phyloP scores from a whole-genome alignment of 2,113 vertebrate genomes.

The Nesogale talazaci region DNA sequence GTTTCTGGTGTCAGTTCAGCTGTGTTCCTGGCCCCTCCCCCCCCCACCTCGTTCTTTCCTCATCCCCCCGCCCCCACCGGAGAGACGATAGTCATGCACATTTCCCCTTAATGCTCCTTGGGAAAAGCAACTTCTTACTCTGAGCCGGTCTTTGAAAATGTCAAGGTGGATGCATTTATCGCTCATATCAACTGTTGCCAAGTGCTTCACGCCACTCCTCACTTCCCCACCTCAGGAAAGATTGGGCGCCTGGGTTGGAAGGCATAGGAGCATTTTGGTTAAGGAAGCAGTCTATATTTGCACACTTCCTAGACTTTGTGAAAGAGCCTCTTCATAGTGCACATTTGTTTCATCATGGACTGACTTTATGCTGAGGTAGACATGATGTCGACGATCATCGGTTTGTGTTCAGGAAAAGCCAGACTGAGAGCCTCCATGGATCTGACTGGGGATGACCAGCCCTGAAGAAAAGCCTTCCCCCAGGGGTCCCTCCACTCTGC shows the following conservation, averaged over 20 bases:
- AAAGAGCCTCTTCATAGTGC: not conserved
- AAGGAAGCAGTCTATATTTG: not conserved
- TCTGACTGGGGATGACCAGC: not conserved
- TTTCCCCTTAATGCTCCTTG: slow-evolving; percentile 76
- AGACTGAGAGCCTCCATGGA: not conserved
- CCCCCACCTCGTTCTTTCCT: slow-evolving; percentile 66
- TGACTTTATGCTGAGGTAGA: not conserved
- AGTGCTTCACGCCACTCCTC: slow-evolving; percentile 58
- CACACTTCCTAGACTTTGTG: not conserved
- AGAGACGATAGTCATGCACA: slow-evolving; percentile 76
- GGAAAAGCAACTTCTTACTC: slow-evolving; percentile 61
- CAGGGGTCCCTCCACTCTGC: not conserved
- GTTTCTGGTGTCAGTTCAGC: slow-evolving; percentile 74
- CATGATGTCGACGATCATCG: not conserved
- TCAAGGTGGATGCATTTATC: slow-evolving; percentile 77
- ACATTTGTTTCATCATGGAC: not conserved
- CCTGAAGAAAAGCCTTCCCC: not conserved
- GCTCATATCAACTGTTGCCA: slow-evolving; percentile 60
- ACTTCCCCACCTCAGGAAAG: not conserved
- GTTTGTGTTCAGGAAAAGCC: slow-evolving; percentile 35
- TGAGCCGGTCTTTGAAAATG: slow-evolving; percentile 74
- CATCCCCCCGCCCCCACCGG: slow-evolving; percentile 44
- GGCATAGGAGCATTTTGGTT: not conserved
- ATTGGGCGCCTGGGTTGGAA: not conserved
- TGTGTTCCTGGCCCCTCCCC: slow-evolving; percentile 64